These are phyloP conservation scores for Empidonax traillii DNA, from an alignment of 2,113 vertebrate genomes.

Conservation along the genomic window DNA sequence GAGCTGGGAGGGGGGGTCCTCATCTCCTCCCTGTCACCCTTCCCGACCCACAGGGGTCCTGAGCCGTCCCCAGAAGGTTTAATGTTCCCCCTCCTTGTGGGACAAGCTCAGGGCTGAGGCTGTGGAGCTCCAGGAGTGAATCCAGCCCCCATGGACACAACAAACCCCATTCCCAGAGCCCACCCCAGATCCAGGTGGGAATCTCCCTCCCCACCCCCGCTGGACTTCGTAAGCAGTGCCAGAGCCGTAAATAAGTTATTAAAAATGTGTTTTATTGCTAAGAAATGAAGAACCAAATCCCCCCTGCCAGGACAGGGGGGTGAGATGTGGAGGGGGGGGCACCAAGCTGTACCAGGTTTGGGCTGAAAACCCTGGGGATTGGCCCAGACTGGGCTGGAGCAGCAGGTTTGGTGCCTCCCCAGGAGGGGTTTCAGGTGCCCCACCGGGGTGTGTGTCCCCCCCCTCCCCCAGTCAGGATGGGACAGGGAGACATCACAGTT, in stretches of 20 bases:
- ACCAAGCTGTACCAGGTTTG: not conserved
- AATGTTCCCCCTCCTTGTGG: fast-evolving
- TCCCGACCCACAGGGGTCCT: fast-evolving
- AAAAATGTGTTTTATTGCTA: conserved; percentile 24
- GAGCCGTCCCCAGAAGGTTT: not conserved
- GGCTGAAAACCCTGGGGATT: not conserved
- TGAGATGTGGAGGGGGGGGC: not conserved
- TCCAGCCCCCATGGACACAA: not conserved
- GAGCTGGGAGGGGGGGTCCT: not conserved
- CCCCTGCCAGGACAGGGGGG: not conserved
- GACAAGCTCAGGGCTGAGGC: not conserved
- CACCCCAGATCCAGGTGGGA: not conserved
- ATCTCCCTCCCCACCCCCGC: not conserved
- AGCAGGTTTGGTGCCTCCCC: not conserved
- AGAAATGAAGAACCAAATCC: not conserved
- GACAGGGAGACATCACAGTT: too few relatives aligned
- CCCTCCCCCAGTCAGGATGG: not conserved
- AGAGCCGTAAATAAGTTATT: not conserved
- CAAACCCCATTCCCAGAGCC: not conserved
- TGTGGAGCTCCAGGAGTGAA: not conserved
- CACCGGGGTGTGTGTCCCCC: not conserved
- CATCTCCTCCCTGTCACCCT: fast-evolving
- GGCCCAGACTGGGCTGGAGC: fast-evolving
- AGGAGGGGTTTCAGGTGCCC: not conserved
- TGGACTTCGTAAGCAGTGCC: not conserved